phyloP scores from a whole-genome alignment of 2,888 invertebrate genomes.

The Dasypogon diadema region DNA sequence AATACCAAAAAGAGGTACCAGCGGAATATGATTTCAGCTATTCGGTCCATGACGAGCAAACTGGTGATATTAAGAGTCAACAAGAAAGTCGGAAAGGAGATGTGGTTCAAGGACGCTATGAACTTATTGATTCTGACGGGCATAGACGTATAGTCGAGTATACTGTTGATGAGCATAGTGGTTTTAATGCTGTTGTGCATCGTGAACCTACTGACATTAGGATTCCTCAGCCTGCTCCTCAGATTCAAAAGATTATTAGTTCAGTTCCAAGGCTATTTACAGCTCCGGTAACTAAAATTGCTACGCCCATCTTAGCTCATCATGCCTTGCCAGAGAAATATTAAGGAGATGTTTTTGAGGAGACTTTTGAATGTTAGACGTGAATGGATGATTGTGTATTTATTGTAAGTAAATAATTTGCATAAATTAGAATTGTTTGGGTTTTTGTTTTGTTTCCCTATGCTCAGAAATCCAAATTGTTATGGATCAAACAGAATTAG shows the following conservation, averaged over 20 bases:
- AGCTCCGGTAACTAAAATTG: conserved; percentile 56
- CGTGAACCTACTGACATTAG: conserved; percentile 68
- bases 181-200: conserved; percentile 71
- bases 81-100: conserved; percentile 71
- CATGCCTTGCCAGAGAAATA: background rate
- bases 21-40: conserved; percentile 70
- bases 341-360: background rate
- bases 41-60: conserved; percentile 69
- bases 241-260: conserved; percentile 56
- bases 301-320: conserved; percentile 28
- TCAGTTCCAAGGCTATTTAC: conserved; percentile 59
- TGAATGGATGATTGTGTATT: background rate
- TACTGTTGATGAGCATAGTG: conserved; percentile 70
- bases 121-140: conserved; percentile 71
- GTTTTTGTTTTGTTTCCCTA: too few relatives aligned
- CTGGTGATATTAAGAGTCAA: conserved; percentile 71
- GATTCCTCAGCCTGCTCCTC: conserved; percentile 62
- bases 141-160: conserved; percentile 70
- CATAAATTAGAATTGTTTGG: too few relatives aligned
- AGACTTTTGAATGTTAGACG: too few relatives aligned
- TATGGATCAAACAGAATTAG: too few relatives aligned
- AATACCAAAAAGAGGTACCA: conserved; percentile 65
- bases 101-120: conserved; percentile 70
- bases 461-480: too few relatives aligned
- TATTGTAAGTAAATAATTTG: background rate